A percentile compares a stretch with the other conserved stretches of the same genome.
These are phyloP conservation scores for Cosmia pyralina DNA, from an alignment of 2,888 invertebrate genomes.

Conservation along the genomic window DNA sequence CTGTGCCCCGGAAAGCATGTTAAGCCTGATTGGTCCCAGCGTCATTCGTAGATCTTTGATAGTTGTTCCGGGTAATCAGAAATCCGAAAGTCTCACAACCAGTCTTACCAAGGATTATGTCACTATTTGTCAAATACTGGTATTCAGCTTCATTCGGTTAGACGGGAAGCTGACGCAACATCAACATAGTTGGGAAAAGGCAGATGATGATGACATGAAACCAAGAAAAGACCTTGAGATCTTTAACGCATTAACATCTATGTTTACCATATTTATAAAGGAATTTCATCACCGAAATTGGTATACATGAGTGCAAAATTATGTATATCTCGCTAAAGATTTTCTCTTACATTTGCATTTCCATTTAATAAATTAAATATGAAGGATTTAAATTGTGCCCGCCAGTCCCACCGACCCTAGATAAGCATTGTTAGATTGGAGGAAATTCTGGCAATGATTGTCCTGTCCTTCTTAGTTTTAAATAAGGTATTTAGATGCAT, in stretches of 20 bases:
- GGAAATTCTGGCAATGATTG: slow-evolving; percentile 7
- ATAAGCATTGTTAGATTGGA: slow-evolving; percentile 38
- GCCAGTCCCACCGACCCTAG: slow-evolving; percentile 28
- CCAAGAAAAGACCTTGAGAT: too few relatives aligned
- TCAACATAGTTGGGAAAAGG: neutral
- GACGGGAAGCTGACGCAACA: neutral
- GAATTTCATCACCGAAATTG: neutral
- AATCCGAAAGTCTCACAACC: too few relatives aligned
- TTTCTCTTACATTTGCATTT: slow-evolving; percentile 51
- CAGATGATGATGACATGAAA: neutral
- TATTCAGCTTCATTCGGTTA: neutral
- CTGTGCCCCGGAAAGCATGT: neutral
- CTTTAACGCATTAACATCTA: neutral
- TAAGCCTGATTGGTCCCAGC: too few relatives aligned
- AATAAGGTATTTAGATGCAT: slow-evolving; percentile 9
- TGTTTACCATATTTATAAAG: neutral
- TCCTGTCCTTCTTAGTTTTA: neutral
- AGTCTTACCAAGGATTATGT: too few relatives aligned
- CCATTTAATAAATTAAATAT: slow-evolving; percentile 52
- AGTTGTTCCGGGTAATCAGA: neutral
- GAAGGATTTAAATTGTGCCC: slow-evolving; percentile 24
- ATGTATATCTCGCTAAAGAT: slow-evolving; percentile 28
- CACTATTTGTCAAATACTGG: neutral
- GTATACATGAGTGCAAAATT: slow-evolving; percentile 28
- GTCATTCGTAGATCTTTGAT: neutral